Evolutionary conservation across 2,888 invertebrate genomes (phyloP).

Genomic region (Selenia dentaria): DNA sequence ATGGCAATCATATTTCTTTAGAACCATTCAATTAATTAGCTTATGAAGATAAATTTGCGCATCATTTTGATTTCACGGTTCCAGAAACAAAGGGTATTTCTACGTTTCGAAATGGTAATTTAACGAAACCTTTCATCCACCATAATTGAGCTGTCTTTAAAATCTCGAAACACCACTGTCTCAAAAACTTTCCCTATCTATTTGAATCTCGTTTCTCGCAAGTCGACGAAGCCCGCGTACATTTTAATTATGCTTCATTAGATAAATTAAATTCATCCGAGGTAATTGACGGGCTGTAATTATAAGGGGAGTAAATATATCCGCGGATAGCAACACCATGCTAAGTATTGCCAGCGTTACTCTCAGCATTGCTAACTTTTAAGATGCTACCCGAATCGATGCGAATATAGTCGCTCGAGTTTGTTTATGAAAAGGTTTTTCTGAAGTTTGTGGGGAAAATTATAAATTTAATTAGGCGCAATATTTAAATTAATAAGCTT

Average conservation of each 20-base stretch:
- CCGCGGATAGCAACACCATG: conserved; percentile 52
- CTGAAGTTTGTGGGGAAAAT: conserved; percentile 46
- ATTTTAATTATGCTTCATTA: conserved; percentile 84
- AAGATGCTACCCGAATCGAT: conserved; percentile 41
- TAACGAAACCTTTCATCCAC: conserved; percentile 18
- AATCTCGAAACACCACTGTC: conserved; percentile 13
- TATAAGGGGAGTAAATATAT: conserved; percentile 53
- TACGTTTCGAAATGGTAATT: conserved; percentile 31
- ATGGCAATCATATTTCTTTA: no score
- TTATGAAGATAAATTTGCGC: not conserved
- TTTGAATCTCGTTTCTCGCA: conserved; percentile 48
- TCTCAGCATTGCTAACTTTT: conserved; percentile 49
- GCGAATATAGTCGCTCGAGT: conserved; percentile 32
- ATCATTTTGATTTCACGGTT: conserved; percentile 1
- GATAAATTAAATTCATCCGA: conserved; percentile 81
- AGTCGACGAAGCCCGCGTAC: conserved; percentile 71
- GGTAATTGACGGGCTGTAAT: conserved; percentile 78
- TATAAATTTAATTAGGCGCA: conserved; percentile 57
- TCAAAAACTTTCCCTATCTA: conserved; percentile 47
- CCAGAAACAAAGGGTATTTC: conserved; percentile 1
- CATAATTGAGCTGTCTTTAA: conserved; percentile 20
- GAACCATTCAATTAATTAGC: no score
- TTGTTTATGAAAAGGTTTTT: conserved; percentile 58
- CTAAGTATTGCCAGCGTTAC: conserved; percentile 36
- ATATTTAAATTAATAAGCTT: conserved; percentile 50